Percentiles rank a stretch among this genome's conserved stretches.
These are phyloP conservation scores for Tridacna gigas DNA, from an alignment of 2,888 invertebrate species.

Conservation along the genomic window DNA sequence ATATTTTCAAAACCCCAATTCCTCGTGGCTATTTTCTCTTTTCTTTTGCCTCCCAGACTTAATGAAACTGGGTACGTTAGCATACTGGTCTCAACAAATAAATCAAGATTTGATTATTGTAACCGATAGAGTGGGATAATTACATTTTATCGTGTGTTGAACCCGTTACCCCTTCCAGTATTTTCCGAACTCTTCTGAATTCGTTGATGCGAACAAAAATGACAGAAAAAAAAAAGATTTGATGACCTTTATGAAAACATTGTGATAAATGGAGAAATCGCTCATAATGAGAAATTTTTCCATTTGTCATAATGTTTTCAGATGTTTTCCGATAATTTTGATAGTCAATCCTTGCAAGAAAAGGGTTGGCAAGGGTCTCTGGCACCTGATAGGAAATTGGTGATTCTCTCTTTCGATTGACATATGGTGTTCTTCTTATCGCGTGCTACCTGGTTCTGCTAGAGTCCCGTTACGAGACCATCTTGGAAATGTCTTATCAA, in stretches of 20 bases:
- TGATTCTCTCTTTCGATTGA: slow-evolving; percentile 10
- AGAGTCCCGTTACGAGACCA: neutral
- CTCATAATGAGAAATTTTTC: too few species aligned
- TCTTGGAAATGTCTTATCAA: neutral
- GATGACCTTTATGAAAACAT: too few species aligned
- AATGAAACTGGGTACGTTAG: neutral
- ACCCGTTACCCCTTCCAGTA: neutral
- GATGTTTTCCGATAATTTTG: neutral
- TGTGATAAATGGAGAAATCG: too few species aligned
- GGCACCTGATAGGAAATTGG: slow-evolving; percentile 3
- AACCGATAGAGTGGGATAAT: slow-evolving; percentile 13
- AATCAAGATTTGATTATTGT: slow-evolving; percentile 22
- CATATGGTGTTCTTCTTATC: slow-evolving; percentile 2
- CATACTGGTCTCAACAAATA: neutral
- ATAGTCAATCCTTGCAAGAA: neutral
- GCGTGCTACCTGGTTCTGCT: slow-evolving; percentile 4
- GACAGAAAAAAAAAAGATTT: too few species aligned
- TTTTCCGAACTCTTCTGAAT: too few species aligned
- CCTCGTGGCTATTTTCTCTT: neutral
- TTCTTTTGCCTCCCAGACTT: neutral
- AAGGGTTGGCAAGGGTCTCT: neutral
- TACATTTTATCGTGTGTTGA: slow-evolving; percentile 20
- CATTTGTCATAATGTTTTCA: too few species aligned
- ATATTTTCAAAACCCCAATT: neutral
- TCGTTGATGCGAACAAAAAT: too few species aligned